A percentile compares a stretch with the other conserved stretches of the same genome.
Evolutionary conservation across 1,140 invertebrate species (phyloP).

Genomic region (Lepidurus apus): DNA sequence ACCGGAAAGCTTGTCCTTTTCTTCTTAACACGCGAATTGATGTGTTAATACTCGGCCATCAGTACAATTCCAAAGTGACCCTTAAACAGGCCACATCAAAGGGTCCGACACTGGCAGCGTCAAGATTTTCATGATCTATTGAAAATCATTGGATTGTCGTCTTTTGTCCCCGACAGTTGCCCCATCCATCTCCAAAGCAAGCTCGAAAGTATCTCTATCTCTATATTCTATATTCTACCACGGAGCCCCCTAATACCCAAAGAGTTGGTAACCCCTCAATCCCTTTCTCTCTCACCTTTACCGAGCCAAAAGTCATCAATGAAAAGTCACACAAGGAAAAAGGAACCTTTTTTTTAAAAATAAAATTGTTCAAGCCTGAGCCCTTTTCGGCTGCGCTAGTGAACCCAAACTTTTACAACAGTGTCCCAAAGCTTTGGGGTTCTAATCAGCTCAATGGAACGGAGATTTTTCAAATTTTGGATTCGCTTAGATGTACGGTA

Average conservation of each 20-base stretch:
- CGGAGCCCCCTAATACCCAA: background rate
- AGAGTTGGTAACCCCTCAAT: background rate
- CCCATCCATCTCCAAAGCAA: background rate
- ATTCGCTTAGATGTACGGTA: no score
- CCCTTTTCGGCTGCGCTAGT: background rate
- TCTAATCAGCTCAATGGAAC: slow-evolving; percentile 15
- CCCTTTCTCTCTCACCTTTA: background rate
- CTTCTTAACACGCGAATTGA: background rate
- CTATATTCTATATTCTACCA: background rate
- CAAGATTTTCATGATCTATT: slow-evolving; percentile 10
- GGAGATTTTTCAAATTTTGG: background rate
- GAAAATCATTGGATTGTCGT: slow-evolving; percentile 11
- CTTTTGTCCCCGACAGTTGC: background rate
- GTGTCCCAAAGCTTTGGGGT: background rate
- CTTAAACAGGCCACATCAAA: slow-evolving; percentile 19
- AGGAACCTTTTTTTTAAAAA: background rate
- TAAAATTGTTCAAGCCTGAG: background rate
- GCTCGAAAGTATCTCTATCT: background rate
- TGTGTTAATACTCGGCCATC: background rate
- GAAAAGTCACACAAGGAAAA: background rate
- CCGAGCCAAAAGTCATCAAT: slow-evolving; percentile 11
- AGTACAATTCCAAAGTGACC: background rate
- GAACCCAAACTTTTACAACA: background rate
- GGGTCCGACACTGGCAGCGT: background rate
- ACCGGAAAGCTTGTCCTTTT: background rate